Evolutionary conservation across 1,140 invertebrate genomes (phyloP).

Genomic region (Drosophila elegans): DNA sequence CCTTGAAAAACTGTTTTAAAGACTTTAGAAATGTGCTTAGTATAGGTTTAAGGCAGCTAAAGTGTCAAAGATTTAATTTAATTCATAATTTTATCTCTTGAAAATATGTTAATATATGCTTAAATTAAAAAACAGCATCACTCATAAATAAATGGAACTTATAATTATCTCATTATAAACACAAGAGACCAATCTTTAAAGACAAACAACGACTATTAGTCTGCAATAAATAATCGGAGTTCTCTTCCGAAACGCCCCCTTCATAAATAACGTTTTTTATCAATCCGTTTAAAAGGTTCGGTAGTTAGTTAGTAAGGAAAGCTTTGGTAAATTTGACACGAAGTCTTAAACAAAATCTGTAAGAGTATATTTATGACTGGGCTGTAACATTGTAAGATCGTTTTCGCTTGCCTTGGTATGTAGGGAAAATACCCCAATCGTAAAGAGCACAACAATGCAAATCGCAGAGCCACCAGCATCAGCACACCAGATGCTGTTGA

Average conservation of each 20-base stretch:
- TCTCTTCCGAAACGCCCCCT: background rate
- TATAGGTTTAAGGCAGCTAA: too few relatives aligned
- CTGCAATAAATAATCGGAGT: background rate
- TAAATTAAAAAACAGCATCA: background rate
- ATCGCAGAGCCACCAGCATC: background rate
- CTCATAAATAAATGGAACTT: background rate
- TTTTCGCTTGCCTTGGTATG: too few relatives aligned
- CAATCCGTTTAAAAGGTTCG: too few relatives aligned
- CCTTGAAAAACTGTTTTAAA: too few relatives aligned
- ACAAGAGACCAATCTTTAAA: background rate
- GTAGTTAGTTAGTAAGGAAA: too few relatives aligned
- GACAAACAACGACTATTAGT: background rate
- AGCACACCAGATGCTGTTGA: slow-evolving; percentile 14
- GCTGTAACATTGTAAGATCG: background rate
- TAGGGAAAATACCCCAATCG: background rate
- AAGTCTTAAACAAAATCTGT: too few relatives aligned
- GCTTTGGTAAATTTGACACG: too few relatives aligned
- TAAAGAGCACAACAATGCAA: slow-evolving; percentile 6
- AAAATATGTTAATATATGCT: background rate
- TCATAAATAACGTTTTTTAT: background rate
- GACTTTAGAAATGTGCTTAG: too few relatives aligned
- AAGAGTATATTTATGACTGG: background rate
- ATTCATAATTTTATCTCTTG: background rate
- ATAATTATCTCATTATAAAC: background rate
- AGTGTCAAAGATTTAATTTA: too few relatives aligned